Base-by-base conservation (phyloP, 2,888 invertebrate genomes). In the Eulithis testata region DNA sequence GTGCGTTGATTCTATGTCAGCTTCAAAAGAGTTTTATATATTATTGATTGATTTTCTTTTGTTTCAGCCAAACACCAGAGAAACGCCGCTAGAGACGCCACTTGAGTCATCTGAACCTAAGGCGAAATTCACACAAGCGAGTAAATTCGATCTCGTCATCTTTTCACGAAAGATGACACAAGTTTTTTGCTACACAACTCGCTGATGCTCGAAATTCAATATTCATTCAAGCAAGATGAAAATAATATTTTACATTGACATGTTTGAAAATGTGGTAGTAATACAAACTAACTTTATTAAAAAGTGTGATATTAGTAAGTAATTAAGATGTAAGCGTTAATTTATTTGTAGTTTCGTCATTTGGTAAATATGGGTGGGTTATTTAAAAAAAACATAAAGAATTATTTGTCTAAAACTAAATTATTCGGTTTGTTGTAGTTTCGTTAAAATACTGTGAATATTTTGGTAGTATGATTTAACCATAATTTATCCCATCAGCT, bases 11-110 rank as follows among this genome's bases (percentile, higher is more conserved):
- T n/a, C n/a, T n/a, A n/a, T n/a, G n/a, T n/a, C n/a, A n/a, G n/a
- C n/a, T n/a, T n/a, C n/a, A n/a, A n/a, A n/a, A n/a, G n/a, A n/a
- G n/a, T n/a, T n/a, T n/a, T n/a, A n/a, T n/a, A n/a, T n/a, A n/a
- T n/a, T n/a, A n/a, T n/a, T n/a, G n/a, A 40, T 40, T 57, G 14
- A 49, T 4, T n/a, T 47, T 5, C 56, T 53, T 31, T 75, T 88
- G 81, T 92, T 91, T 31, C 88, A 93, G 93, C 93, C 31, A 93
- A 93, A 80, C 93, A 93, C 81, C 93, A 93, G 83, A 86, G 91
- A 70, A 93, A 89, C 82, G 88, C 86, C 51, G 88, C 90, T 7
- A 83, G 90, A 65, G 92, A 92, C 47, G 88, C 91, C 11, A 92
- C 91, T 70, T 92, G 90, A 91, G 75, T 53, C 21, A 45, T 44